Conservation (phyloP, 1,140 invertebrate genomes). For the Tetraneura akinire region DNA sequence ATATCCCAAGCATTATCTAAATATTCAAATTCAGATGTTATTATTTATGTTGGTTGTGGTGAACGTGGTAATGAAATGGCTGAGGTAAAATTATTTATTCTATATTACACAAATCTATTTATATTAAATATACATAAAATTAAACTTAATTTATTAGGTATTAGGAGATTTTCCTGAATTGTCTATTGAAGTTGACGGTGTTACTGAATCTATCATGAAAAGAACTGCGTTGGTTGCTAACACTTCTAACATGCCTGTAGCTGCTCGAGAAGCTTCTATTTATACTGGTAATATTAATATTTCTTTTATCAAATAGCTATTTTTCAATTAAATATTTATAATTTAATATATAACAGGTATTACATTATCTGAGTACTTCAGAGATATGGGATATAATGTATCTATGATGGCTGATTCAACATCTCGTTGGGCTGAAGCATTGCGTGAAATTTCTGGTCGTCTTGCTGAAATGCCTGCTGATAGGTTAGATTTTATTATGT, state of each 20-base stretch:
- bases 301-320: background rate
- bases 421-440: conserved; percentile 99
- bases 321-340: background rate
- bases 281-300: conserved; percentile 76
- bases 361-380: conserved; percentile 97
- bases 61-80: conserved; percentile 91
- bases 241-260: conserved; percentile 99
- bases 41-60: conserved; percentile 98
- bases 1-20: conserved; percentile 99
- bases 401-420: conserved; percentile 99
- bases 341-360: conserved; percentile 69
- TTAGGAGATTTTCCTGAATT: conserved; percentile 98
- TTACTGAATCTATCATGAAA: conserved; percentile 99
- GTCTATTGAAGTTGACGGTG: conserved; percentile 94
- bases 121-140: background rate
- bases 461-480: conserved; percentile 99
- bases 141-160: conserved; percentile 77
- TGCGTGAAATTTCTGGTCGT: conserved; percentile 99
- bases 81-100: conserved; percentile 66
- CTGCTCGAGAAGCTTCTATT: conserved; percentile 99
- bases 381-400: conserved; percentile 99
- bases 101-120: too few species aligned
- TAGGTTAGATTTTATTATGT: conserved; percentile 56
- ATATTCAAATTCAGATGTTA: conserved; percentile 99
- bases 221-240: conserved; percentile 98